Percentiles rank a stretch among this genome's conserved stretches.
Conservation (phyloP, 2,797 vertebrate species). For the Lepidocolaptes lacrymiger region DNA sequence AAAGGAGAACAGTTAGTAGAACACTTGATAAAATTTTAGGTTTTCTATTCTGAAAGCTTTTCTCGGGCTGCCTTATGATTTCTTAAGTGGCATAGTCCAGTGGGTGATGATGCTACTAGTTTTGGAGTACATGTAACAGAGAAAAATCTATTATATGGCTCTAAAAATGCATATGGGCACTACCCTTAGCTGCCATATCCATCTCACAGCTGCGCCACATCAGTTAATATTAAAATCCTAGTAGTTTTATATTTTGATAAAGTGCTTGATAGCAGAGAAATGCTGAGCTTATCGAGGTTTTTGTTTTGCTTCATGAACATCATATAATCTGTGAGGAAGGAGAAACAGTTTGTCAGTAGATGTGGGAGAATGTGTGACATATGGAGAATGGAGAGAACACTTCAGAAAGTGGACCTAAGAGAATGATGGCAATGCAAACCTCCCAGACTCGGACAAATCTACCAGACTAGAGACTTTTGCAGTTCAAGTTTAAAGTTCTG, state of each 20-base stretch:
- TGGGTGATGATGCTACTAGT: neutral
- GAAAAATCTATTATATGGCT: neutral
- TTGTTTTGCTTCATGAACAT: neutral
- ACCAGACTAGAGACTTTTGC: no score
- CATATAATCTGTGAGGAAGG: neutral
- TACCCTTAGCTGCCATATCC: neutral
- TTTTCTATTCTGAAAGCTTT: constrained; percentile 7
- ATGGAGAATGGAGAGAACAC: no score
- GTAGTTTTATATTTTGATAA: neutral
- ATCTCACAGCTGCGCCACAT: neutral
- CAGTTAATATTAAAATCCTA: constrained; percentile 17
- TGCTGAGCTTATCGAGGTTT: neutral
- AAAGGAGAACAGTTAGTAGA: neutral
- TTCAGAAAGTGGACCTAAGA: no score
- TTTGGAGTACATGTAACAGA: neutral
- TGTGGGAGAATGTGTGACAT: no score
- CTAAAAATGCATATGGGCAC: constrained; percentile 8
- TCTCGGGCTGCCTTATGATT: neutral
- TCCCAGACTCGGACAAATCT: no score
- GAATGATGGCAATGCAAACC: no score
- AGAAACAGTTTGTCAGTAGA: neutral
- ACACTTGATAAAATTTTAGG: neutral
- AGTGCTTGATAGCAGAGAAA: neutral
- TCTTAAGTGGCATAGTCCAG: neutral
- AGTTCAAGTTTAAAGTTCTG: no score